phyloP scores from a whole-genome alignment of 2,888 invertebrate genomes.

The Oxyscelio sp. region DNA sequence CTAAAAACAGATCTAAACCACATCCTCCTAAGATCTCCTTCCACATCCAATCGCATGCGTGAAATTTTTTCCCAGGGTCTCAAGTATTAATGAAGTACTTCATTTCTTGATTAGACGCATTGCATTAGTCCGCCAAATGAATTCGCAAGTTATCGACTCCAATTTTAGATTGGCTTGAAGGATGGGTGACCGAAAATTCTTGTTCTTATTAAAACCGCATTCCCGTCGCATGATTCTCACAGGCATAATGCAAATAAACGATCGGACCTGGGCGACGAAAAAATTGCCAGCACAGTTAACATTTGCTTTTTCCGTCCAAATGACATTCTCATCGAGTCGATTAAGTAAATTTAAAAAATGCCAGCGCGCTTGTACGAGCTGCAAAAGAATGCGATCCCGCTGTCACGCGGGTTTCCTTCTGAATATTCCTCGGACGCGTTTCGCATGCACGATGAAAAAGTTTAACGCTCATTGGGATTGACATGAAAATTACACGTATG shows the following conservation, averaged over 20 bases:
- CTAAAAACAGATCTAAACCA: too few species aligned
- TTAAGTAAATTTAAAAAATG: constrained; percentile 58
- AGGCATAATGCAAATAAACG: constrained; percentile 68
- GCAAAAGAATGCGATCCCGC: constrained; percentile 58
- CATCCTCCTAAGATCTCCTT: too few species aligned
- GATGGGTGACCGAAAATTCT: constrained; percentile 60
- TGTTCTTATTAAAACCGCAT: constrained; percentile 64
- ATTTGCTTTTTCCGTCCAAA: constrained; percentile 56
- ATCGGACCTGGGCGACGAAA: constrained; percentile 37
- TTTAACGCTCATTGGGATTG: constrained; percentile 57
- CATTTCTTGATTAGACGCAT: too few species aligned
- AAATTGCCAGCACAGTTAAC: constrained; percentile 56
- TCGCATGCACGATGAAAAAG: constrained; percentile 63
- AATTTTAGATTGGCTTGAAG: constrained; percentile 40
- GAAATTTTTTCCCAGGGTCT: too few species aligned
- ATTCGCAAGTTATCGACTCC: background rate
- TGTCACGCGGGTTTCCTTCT: constrained; percentile 54
- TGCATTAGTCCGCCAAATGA: background rate
- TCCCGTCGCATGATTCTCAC: constrained; percentile 62
- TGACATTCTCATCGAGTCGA: constrained; percentile 70
- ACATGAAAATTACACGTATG: constrained; percentile 71
- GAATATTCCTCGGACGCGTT: constrained; percentile 58
- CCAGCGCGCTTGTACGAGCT: constrained; percentile 8
- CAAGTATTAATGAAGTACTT: too few species aligned
- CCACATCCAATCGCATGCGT: too few species aligned